These are phyloP conservation scores for Conus ventricosus DNA, from an alignment of 1,140 invertebrate genomes.

Conservation along the genomic window DNA sequence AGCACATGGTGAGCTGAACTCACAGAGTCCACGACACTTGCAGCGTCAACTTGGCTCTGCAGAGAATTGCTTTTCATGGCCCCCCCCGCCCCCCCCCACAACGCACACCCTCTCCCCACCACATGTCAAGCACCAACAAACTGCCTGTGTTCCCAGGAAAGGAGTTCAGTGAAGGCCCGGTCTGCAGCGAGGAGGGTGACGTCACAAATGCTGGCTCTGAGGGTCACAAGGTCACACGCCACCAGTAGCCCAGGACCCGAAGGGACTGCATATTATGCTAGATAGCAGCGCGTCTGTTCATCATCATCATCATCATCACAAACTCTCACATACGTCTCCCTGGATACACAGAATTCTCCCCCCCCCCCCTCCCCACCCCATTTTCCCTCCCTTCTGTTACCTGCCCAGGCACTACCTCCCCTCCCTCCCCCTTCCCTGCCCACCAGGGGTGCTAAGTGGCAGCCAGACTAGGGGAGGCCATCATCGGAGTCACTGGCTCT, in stretches of 20 bases:
- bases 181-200: no score
- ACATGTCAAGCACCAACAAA: background rate
- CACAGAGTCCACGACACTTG: no score
- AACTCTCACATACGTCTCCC: background rate
- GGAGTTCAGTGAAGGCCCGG: background rate
- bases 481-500: background rate
- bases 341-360: background rate
- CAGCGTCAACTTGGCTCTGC: no score
- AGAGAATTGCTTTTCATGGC: background rate
- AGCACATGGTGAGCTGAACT: no score
- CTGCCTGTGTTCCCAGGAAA: background rate
- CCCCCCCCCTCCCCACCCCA: background rate
- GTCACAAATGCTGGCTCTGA: no score
- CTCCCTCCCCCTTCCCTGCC: background rate
- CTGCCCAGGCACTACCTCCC: background rate
- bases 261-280: conserved; percentile 4
- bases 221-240: no score
- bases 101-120: background rate
- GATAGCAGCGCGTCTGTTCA: background rate
- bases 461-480: conserved; percentile 1
- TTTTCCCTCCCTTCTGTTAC: background rate
- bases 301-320: background rate
- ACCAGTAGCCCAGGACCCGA: no score
- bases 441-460: background rate
- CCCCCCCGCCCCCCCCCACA: background rate